A percentile compares a stretch with the other conserved stretches of the same genome.
Conservation (phyloP, 2,113 vertebrate genomes). For the Thamnophis sirtalis region DNA sequence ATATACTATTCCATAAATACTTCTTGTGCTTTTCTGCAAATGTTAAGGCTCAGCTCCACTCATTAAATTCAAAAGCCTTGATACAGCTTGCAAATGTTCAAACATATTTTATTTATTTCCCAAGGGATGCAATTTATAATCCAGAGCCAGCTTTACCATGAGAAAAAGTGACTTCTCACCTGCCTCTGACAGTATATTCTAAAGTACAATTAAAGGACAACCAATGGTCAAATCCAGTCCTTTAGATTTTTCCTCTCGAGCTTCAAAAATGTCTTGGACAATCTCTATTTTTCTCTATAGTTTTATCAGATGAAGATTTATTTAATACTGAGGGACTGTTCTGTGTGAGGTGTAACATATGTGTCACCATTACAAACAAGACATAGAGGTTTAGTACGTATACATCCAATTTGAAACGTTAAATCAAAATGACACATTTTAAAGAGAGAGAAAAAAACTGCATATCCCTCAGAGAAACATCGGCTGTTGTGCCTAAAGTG, state of each 20-base stretch:
- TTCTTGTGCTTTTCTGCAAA: neutral
- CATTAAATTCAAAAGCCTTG: neutral
- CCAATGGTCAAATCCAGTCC: neutral
- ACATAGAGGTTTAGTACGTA: neutral
- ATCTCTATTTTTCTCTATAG: neutral
- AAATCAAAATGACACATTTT: neutral
- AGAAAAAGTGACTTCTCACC: neutral
- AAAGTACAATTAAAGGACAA: neutral
- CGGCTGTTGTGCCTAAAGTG: neutral
- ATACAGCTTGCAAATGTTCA: neutral
- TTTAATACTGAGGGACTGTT: neutral
- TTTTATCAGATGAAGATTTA: neutral
- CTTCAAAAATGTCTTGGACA: neutral
- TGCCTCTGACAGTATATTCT: neutral
- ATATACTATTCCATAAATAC: neutral
- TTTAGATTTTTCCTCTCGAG: neutral
- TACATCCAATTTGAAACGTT: neutral
- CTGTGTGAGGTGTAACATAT: neutral
- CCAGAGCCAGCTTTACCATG: neutral
- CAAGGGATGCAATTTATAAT: neutral
- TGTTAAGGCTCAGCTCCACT: neutral
- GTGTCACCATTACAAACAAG: neutral
- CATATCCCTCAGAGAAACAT: neutral
- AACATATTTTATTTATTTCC: neutral
- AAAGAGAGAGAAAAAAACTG: neutral